Base-by-base conservation (phyloP, 2,113 vertebrate genomes). In the Stercorarius parasiticus region DNA sequence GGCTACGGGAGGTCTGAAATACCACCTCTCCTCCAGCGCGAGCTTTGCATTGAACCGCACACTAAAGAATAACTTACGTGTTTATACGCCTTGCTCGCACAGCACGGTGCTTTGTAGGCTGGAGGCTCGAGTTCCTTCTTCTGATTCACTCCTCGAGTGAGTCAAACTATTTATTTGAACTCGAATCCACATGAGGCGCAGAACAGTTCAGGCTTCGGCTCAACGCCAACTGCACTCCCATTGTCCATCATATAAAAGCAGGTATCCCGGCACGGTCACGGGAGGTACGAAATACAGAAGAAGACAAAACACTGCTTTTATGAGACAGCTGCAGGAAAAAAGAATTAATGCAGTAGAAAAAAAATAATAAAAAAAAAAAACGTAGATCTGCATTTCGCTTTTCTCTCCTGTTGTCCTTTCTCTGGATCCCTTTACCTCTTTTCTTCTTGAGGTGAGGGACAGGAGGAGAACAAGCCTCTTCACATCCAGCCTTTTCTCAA, bases 161-260 rank as follows among this genome's bases (percentile, higher is more conserved):
- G 70, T 53, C 74, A 89, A 93, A 66, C 93, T 91, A 82, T 95
- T 95, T 96, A 76, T 96, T 82, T 91, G 93, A 95, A 92, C 86
- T 90, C 18, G 0, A 88, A 90, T 83, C 95, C 86, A 47, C 95
- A 81, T 92, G 95, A 88, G 88, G 88, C 55, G 27, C 62, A 25
- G 88, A 88, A 66, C 47, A 62, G 94, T 72, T 86, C 92, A 17
- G 90, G 64, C 67, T 83, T 55, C 2, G 7, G 88, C 88, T 90
- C 72, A n/a, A 40, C 27, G 83, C 92, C 95, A 93, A n/a, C 82
- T 32, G 61, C 88, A 84, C 65, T 95, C 61, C 86, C 69, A 96
- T 97, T 97, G 96, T 97, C 90, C 88, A 65, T 32, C 77, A 25
- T n/a, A 95, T 69, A 95, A 96, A 96, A 90, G 92, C 90, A 92